These are phyloP conservation scores for Muntiacus reevesi DNA, from an alignment of 2,113 vertebrate genomes.

Conservation along the genomic window DNA sequence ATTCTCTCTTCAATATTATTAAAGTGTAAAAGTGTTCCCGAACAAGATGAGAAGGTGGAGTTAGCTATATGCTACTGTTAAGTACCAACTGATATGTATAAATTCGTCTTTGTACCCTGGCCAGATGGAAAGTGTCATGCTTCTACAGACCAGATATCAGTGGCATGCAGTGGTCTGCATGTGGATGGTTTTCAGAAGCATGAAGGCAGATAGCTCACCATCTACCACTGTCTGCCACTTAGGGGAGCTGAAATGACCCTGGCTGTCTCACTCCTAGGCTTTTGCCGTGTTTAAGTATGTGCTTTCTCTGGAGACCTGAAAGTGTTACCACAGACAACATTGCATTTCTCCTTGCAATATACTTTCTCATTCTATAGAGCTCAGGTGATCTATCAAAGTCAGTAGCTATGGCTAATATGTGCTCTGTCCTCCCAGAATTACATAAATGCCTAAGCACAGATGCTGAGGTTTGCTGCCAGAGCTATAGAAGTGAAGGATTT, in stretches of 20 bases:
- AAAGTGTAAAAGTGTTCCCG: not conserved
- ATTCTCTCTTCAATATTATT: not conserved
- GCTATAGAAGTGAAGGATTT: not conserved
- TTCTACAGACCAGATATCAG: not conserved
- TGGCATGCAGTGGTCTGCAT: not conserved
- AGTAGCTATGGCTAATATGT: slow-evolving; percentile 3
- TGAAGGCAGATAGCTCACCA: not conserved
- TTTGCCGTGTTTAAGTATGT: slow-evolving; percentile 39
- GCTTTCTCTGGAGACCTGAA: slow-evolving; percentile 51
- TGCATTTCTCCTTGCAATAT: slow-evolving; percentile 53
- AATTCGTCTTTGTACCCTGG: not conserved
- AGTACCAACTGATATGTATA: not conserved
- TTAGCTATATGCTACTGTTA: not conserved
- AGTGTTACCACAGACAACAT: slow-evolving; percentile 24
- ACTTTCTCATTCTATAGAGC: slow-evolving; percentile 25
- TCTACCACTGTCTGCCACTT: not conserved
- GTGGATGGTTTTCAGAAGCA: not conserved
- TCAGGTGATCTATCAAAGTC: slow-evolving; percentile 64
- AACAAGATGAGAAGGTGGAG: not conserved
- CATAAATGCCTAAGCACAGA: not conserved
- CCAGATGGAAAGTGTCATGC: not conserved
- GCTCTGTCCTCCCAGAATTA: slow-evolving; percentile 17
- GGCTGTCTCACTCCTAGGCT: not conserved
- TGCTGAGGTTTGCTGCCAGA: not conserved
- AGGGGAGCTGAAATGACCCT: slow-evolving; percentile 18